phyloP scores from a whole-genome alignment of 1,140 invertebrate genomes.

The Sminthurides bifidus region DNA sequence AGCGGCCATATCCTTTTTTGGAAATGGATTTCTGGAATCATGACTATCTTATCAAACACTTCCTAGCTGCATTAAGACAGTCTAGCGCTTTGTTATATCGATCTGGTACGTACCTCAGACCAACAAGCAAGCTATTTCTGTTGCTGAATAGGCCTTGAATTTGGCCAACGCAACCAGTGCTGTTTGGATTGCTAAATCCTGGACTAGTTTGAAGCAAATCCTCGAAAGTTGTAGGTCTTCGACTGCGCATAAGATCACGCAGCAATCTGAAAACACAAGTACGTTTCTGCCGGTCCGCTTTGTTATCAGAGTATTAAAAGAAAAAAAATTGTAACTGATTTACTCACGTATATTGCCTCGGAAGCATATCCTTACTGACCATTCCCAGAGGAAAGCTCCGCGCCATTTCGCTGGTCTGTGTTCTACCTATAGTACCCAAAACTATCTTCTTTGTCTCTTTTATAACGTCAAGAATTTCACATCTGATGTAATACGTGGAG shows the following conservation, averaged over 20 bases:
- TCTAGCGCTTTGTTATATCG: too few relatives aligned
- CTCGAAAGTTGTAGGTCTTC: constrained; percentile 51
- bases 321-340: neutral
- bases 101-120: constrained; percentile 61
- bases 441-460: constrained; percentile 75
- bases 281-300: too few relatives aligned
- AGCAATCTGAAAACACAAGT: neutral
- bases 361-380: constrained; percentile 70
- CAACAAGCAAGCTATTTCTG: constrained; percentile 60
- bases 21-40: constrained; percentile 40
- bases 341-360: constrained; percentile 65
- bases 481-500: constrained; percentile 50
- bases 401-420: constrained; percentile 49
- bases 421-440: constrained; percentile 67
- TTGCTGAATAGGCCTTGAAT: constrained; percentile 55
- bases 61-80: too few relatives aligned
- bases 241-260: neutral
- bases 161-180: constrained; percentile 62
- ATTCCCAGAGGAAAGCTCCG: constrained; percentile 51
- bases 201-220: constrained; percentile 67
- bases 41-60: too few relatives aligned
- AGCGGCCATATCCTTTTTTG: constrained; percentile 63
- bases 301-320: neutral
- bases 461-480: constrained; percentile 74
- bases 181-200: constrained; percentile 82